Percentiles rank a stretch among this genome's conserved stretches.
These are phyloP conservation scores for Ondatra zibethicus DNA, from an alignment of 2,113 vertebrate genomes.

Conservation along the genomic window DNA sequence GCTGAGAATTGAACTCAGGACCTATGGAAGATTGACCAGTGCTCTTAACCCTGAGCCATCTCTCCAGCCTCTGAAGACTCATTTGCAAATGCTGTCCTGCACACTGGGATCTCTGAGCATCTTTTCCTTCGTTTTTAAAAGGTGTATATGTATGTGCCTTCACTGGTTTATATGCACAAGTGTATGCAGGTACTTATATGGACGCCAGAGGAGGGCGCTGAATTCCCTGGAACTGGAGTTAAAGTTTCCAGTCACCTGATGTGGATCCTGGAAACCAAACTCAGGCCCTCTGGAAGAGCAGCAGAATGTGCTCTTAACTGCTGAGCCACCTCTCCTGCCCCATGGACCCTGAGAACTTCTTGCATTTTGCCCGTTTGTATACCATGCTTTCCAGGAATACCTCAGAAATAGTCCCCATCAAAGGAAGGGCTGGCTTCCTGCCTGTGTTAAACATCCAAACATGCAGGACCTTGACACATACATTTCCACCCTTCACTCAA, in stretches of 20 bases:
- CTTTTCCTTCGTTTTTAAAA: not conserved
- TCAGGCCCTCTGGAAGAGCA: too few species aligned
- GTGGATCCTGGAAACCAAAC: too few species aligned
- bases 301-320: not conserved
- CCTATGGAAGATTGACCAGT: too few species aligned
- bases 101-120: too few species aligned
- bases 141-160: not conserved
- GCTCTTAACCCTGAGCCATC: not conserved
- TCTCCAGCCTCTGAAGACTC: not conserved
- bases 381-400: constrained; percentile 16
- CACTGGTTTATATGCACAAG: not conserved
- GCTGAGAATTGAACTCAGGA: not conserved
- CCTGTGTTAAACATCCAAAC: not conserved
- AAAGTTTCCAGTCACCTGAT: too few species aligned
- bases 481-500: not conserved
- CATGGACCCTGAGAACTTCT: not conserved
- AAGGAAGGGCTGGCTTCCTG: not conserved
- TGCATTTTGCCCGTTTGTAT: not conserved
- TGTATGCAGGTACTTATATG: not conserved
- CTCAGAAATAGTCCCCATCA: constrained; percentile 7
- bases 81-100: too few species aligned
- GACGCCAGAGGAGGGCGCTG: too few species aligned
- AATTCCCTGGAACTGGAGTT: too few species aligned
- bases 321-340: not conserved
- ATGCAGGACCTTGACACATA: not conserved